Evolutionary conservation across 2,797 vertebrate species (phyloP), one percentile per base, ranked within the genome.

Genomic region (Zenarchopterus dispar): DNA sequence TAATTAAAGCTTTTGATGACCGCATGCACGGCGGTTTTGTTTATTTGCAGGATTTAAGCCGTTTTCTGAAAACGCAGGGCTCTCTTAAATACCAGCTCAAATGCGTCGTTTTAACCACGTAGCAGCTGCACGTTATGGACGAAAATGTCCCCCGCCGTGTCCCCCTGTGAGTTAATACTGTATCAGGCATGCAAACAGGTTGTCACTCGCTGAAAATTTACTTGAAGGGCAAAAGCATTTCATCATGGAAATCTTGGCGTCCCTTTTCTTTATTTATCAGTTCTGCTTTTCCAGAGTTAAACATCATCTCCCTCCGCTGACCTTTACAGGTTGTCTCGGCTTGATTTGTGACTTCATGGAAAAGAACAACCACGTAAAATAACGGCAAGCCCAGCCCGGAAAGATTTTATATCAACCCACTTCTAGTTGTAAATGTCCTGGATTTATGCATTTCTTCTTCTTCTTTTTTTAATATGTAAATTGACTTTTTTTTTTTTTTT

Each of bases 311-410:
- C 58, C 60, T 81, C 55, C 62, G 0, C 57, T 84, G 84, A 90
- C 87, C 84, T 89, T 90, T 87, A 53, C 47, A 2, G 45, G 26
- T 76, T 74, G 75, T 77, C 77, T 48, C 42, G 46, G 67, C 71
- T 63, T 60, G 55, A 66, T 84, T 77, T 84, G 75, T 90, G 85
- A 87, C 84, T 73, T 67, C 72, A 88, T 77, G 85, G 85, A 90
- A 92, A 89, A 84, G 67, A 49, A 59, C 51, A 68, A 67, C 36
- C 1, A 7, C 22, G 13, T 55, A 65, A 43, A 78, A 65, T 77
- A 75, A 67, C 51, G 8, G 13, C 21, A 19, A 45, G 16, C n/a
- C 6, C 47, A 1, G 8, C 9, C 33, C n/a, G 0, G 9, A 61
- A 50, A 52, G 28, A 45, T 63, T 74, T 75, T 28, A 47, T 33